Conservation (phyloP, 2,797 vertebrate genomes). For the Amniataba percoides region DNA sequence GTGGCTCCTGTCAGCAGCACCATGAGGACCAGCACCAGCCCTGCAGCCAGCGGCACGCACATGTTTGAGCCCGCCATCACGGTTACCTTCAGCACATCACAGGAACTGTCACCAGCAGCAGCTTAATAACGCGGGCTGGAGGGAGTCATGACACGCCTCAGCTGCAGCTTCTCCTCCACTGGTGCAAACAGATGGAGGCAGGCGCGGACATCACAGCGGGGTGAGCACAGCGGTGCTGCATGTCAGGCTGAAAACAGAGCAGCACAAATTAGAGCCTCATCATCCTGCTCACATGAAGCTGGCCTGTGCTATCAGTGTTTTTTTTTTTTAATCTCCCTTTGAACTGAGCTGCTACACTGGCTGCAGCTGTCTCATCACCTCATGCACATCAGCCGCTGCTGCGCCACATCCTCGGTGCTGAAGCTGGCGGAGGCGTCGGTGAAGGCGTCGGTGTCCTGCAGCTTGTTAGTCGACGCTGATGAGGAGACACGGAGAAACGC, state of each 20-base stretch:
- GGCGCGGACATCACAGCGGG: constrained; percentile 17
- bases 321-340: background rate
- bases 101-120: background rate
- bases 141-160: constrained; percentile 5
- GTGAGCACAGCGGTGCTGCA: background rate
- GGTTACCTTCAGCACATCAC: constrained; percentile 39
- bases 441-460: background rate
- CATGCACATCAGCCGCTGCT: constrained; percentile 55
- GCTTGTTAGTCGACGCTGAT: constrained; percentile 14
- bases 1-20: constrained; percentile 82
- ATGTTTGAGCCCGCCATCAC: constrained; percentile 66
- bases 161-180: constrained; percentile 6
- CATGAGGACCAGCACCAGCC: constrained; percentile 78
- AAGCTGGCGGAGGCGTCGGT: no score
- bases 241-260: background rate
- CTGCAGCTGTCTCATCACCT: constrained; percentile 60
- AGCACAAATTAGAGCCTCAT: background rate
- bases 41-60: constrained; percentile 60
- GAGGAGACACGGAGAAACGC: constrained; percentile 14
- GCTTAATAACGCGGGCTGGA: background rate
- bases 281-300: constrained; percentile 11
- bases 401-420: constrained; percentile 57
- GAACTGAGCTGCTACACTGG: constrained; percentile 28
- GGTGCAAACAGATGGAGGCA: no score
- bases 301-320: background rate